Conservation (phyloP, 2,113 vertebrate species). For the Bubo scandiacus region DNA sequence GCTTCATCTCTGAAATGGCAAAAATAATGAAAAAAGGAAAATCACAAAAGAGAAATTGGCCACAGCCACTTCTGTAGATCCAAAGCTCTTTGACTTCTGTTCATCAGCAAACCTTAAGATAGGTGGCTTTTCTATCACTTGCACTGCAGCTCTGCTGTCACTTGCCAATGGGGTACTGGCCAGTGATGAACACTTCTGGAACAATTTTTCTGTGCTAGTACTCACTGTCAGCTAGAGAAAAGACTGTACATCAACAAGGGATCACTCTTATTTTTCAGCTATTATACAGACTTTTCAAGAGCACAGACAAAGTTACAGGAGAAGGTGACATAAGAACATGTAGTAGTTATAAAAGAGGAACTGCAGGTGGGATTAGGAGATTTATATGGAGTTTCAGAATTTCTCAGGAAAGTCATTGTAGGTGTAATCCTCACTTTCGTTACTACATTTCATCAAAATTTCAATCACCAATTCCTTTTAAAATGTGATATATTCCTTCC, state of each 20-base stretch:
- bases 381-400: neutral
- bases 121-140: neutral
- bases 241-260: neutral
- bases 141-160: neutral
- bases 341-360: neutral
- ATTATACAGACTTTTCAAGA: slow-evolving; percentile 1
- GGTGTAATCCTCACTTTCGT: neutral
- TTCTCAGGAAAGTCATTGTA: neutral
- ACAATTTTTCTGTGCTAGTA: neutral
- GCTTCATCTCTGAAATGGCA: slow-evolving; percentile 52
- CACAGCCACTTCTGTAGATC: neutral
- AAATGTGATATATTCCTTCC: slow-evolving; percentile 1
- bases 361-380: neutral
- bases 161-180: neutral
- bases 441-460: slow-evolving; percentile 23
- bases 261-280: neutral
- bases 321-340: slow-evolving; percentile 17
- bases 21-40: slow-evolving; percentile 57
- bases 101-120: neutral
- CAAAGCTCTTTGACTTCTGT: slow-evolving; percentile 6
- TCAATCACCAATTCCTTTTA: slow-evolving; percentile 31
- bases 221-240: neutral
- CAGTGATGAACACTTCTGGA: neutral
- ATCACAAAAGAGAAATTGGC: slow-evolving; percentile 39
- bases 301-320: neutral